Evolutionary conservation across 2,888 invertebrate genomes (phyloP).

Genomic region (Strigamia maritima): DNA sequence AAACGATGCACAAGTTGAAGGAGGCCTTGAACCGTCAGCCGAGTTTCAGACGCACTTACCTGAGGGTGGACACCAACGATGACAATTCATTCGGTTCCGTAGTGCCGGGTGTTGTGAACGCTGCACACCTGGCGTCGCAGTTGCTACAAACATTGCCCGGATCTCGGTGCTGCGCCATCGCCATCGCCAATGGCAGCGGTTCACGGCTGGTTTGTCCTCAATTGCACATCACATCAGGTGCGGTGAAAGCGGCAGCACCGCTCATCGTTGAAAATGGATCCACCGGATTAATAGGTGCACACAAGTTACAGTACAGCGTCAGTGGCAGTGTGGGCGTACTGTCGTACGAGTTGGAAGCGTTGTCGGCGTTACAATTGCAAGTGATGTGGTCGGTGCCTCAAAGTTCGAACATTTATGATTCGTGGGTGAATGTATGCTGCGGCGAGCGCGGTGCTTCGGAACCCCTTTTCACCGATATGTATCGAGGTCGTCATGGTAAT

Average conservation of each 20-base stretch:
- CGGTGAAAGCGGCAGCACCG: slow-evolving; percentile 2
- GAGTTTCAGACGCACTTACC: slow-evolving; percentile 14
- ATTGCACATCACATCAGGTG: background rate
- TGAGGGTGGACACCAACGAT: slow-evolving; percentile 23
- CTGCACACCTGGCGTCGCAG: slow-evolving; percentile 30
- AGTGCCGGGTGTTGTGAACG: slow-evolving; percentile 17
- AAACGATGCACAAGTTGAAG: slow-evolving; percentile 9
- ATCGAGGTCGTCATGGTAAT: slow-evolving; percentile 33
- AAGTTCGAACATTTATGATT: slow-evolving; percentile 29
- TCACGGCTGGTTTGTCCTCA: slow-evolving; percentile 24
- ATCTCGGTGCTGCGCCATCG: slow-evolving; percentile 37
- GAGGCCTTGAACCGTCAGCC: slow-evolving; percentile 14
- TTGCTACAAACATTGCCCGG: slow-evolving; percentile 24
- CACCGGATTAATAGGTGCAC: slow-evolving; percentile 32
- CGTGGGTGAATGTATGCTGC: slow-evolving; percentile 35
- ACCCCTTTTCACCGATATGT: slow-evolving; percentile 23
- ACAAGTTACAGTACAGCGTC: background rate
- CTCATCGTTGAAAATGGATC: slow-evolving; percentile 35
- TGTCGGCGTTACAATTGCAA: slow-evolving; percentile 9
- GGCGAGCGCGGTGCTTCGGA: slow-evolving; percentile 18
- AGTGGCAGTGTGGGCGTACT: slow-evolving; percentile 34
- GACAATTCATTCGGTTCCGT: slow-evolving; percentile 25
- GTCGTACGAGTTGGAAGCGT: slow-evolving; percentile 34
- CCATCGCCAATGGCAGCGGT: slow-evolving; percentile 38
- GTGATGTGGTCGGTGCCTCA: slow-evolving; percentile 38